Conservation (phyloP, 2,113 vertebrate genomes). For the Pleuronectes platessa region DNA sequence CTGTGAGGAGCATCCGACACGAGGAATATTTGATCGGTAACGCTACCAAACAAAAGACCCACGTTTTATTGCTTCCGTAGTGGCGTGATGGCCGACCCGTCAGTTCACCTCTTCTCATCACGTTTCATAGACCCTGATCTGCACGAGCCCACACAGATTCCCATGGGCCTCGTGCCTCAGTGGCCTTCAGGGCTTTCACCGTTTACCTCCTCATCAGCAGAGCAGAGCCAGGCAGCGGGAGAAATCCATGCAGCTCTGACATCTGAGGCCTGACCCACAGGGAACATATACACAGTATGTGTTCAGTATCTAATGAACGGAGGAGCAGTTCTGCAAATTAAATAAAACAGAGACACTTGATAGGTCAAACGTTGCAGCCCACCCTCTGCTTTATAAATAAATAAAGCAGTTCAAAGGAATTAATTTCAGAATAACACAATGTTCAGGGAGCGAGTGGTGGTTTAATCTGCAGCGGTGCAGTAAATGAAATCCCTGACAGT, state of each 20-base stretch:
- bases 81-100: conserved; percentile 17
- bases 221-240: conserved; percentile 30
- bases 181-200: conserved; percentile 21
- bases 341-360: background rate
- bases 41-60: conserved; percentile 1
- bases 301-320: background rate
- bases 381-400: too few species aligned
- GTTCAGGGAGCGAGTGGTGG: too few species aligned
- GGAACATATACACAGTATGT: background rate
- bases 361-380: background rate
- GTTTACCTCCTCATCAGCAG: conserved; percentile 63
- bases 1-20: background rate
- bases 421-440: too few species aligned
- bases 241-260: conserved; percentile 36
- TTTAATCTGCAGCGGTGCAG: too few species aligned
- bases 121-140: conserved; percentile 53
- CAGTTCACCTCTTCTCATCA: conserved; percentile 57
- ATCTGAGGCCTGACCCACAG: conserved; percentile 4
- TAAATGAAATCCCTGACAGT: too few species aligned
- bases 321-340: background rate
- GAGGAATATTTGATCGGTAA: background rate
- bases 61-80: background rate
- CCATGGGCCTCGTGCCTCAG: conserved; percentile 41
- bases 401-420: too few species aligned
- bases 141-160: conserved; percentile 45